Evolutionary conservation across 2,113 vertebrate species (phyloP).

Genomic region (Charina bottae): DNA sequence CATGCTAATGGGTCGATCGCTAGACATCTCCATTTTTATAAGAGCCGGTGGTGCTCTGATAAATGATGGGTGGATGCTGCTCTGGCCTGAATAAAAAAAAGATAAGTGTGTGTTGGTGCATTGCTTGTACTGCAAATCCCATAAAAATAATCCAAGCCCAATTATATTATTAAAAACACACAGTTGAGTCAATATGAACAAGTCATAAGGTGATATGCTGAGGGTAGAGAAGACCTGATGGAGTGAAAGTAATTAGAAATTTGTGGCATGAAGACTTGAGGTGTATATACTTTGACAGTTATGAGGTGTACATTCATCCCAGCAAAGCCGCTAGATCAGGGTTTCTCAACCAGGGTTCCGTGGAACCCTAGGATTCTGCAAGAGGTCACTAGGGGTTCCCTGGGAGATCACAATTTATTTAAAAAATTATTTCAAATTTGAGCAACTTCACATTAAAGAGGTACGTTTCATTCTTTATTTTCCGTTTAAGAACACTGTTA

Average conservation of each 20-base stretch:
- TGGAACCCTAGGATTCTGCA: no score
- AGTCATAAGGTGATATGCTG: not conserved
- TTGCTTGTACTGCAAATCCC: accelerated
- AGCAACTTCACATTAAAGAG: no score
- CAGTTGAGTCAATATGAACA: not conserved
- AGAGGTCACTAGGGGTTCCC: no score
- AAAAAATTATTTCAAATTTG: no score
- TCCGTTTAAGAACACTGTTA: no score
- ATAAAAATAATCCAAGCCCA: not conserved
- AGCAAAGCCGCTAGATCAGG: not conserved
- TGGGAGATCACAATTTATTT: no score
- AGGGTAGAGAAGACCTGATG: not conserved
- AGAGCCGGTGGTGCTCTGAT: constrained; percentile 85
- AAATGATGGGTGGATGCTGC: constrained; percentile 75
- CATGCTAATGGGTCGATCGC: constrained; percentile 79
- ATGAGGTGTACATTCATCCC: not conserved
- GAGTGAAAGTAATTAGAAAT: not conserved
- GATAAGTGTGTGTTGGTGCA: not conserved
- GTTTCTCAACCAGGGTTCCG: no score
- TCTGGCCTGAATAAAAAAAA: constrained; percentile 75
- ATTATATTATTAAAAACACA: not conserved
- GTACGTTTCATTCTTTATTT: no score
- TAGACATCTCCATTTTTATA: constrained; percentile 89
- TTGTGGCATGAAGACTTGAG: not conserved
- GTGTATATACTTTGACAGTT: not conserved